Conservation (phyloP, 1,140 invertebrate genomes). For the Trialeurodes vaporariorum region DNA sequence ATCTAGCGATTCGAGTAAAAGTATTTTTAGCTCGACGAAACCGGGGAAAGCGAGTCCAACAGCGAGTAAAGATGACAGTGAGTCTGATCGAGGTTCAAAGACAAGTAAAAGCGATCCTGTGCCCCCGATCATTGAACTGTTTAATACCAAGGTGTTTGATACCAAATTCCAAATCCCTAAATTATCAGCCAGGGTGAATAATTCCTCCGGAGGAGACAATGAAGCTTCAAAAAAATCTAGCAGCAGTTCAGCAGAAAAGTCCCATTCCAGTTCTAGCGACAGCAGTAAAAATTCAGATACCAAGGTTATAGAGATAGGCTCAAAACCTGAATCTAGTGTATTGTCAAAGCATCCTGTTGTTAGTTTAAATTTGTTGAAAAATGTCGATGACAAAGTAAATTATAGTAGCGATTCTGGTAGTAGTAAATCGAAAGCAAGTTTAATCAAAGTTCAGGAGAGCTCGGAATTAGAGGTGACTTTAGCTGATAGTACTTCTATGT, state of each 20-base stretch:
- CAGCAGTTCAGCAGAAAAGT: background rate
- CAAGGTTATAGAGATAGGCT: background rate
- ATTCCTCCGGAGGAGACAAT: background rate
- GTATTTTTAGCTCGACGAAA: background rate
- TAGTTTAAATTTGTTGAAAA: background rate
- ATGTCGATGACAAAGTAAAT: background rate
- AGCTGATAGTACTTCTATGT: background rate
- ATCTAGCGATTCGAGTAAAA: background rate
- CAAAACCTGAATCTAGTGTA: background rate
- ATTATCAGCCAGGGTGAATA: conserved; percentile 43
- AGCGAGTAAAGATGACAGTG: background rate
- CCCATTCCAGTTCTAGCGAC: background rate
- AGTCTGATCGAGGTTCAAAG: no score
- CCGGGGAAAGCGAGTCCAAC: background rate
- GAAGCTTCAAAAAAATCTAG: background rate
- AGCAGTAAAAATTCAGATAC: background rate
- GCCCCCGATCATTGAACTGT: conserved; percentile 22
- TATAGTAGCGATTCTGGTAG: background rate
- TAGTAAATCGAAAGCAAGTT: background rate
- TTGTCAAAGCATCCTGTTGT: background rate
- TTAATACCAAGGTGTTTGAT: conserved; percentile 55
- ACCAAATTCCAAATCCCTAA: conserved; percentile 81
- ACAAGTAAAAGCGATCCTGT: conserved; percentile 42
- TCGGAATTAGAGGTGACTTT: background rate
- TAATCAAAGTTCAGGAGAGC: background rate